Evolutionary conservation across 2,113 vertebrate species (phyloP).

Genomic region (Phocoena phocoena): DNA sequence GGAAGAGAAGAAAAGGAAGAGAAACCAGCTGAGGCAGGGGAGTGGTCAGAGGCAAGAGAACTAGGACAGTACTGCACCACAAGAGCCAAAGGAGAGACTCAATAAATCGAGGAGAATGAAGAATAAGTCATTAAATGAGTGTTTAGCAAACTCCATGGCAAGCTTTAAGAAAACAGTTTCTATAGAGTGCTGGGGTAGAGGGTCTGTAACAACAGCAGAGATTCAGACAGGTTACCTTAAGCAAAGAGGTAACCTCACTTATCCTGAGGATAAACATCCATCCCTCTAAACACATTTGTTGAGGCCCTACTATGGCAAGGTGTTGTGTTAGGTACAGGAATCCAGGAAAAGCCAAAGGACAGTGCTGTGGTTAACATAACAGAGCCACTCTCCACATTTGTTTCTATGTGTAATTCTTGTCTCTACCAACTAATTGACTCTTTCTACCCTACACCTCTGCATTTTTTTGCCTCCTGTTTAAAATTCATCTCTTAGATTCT

Average conservation of each 20-base stretch:
- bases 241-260: background rate
- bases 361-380: background rate
- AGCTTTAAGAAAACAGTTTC: background rate
- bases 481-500: constrained; percentile 1
- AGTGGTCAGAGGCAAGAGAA: background rate
- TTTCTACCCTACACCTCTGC: background rate
- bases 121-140: background rate
- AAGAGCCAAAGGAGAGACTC: background rate
- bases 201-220: background rate
- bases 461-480: constrained; percentile 4
- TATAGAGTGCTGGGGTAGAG: background rate
- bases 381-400: background rate
- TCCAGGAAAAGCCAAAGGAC: background rate
- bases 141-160: background rate
- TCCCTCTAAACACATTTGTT: background rate
- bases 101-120: background rate
- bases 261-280: background rate
- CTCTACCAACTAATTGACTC: background rate
- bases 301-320: background rate
- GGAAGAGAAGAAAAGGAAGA: constrained; percentile 22
- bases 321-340: background rate
- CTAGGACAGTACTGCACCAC: background rate
- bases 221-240: constrained; percentile 45
- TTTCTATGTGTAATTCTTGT: constrained; percentile 25
- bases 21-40: background rate